Base-by-base conservation (phyloP, 2,888 invertebrate genomes). In the Willowsia nigromaculata region DNA sequence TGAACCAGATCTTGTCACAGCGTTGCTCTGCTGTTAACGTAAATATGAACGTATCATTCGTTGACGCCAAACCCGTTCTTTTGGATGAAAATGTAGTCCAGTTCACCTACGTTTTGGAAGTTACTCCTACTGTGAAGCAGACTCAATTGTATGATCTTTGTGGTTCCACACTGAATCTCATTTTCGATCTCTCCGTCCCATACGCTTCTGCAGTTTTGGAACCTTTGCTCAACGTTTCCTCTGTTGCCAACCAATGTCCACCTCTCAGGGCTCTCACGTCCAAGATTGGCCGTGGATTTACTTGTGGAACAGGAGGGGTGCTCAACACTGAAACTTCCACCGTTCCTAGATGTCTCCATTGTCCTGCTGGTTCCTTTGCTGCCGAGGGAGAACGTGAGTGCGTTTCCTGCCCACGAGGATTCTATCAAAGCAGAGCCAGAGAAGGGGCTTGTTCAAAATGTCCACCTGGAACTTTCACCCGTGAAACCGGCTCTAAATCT, bases 351-450 rank as follows among this genome's bases (percentile, higher is more conserved):
- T 99, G 99, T 95, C 95, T 99, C 90, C 97, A 99, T 93, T 99
- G 99, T 94, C 99, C 99, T 7, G 98, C 98, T 92, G 99, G 99
- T 93, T 98, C 99, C 0, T 98, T 96, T 93, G 98, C 98, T 59
- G 96, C 96, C 25, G 97, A 97, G 93, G 97, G 98, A 93, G 98
- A 98, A 94, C 97, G 97, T 93, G 95, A 96, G 88, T 99, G 99
- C 94, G 97, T 97, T 0, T 96, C 97, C 93, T 99, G 99, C 93
- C 97, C 97, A 0, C 95, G 96, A 93, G 99, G 99, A 18, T 98
- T 96, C 93, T 99, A 98, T 94, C 99, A 99, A 94, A 98, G 98
- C 93, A 96, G 96, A 93, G 97, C 97, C 90, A 96, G 98, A 62
- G 98, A 98, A 95, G 97, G 98, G 1, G 95, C 96, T 0, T 99